Percentiles rank a stretch among this genome's conserved stretches.
phyloP scores from a whole-genome alignment of 2,888 invertebrate species.

The Cheilosia impressa region DNA sequence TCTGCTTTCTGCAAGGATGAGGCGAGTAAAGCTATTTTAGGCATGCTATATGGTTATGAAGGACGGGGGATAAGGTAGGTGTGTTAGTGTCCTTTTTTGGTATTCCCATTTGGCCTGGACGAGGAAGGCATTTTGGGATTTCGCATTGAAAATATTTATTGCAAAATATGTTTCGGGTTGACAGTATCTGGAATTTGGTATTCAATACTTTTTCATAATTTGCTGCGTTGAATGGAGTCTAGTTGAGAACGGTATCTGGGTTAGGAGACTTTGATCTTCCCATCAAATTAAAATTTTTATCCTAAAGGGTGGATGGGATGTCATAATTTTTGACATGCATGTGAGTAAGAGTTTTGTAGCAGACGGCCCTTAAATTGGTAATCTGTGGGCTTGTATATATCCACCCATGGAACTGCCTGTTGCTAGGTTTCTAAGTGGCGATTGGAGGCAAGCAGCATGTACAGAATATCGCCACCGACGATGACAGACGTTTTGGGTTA shows the following conservation, averaged over 20 bases:
- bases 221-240: neutral
- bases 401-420: too few species aligned
- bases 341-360: neutral
- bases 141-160: conserved; percentile 41
- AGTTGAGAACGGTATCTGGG: neutral
- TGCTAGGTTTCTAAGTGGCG: too few species aligned
- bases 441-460: too few species aligned
- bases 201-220: neutral
- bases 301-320: neutral
- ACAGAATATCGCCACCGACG: too few species aligned
- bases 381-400: too few species aligned
- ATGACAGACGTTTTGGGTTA: too few species aligned
- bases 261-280: neutral
- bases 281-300: neutral
- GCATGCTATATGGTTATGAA: conserved; percentile 33
- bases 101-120: neutral
- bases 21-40: conserved; percentile 2
- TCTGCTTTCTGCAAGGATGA: conserved; percentile 10
- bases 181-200: conserved; percentile 19
- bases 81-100: neutral
- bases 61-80: neutral
- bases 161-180: conserved; percentile 11
- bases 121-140: neutral
- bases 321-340: neutral
- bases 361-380: too few species aligned